Evolutionary conservation across 92 coral and sea anemone genomes (phyloP), one percentile per base, ranked within the genome.

Genomic region (Paragorgia papillata): DNA sequence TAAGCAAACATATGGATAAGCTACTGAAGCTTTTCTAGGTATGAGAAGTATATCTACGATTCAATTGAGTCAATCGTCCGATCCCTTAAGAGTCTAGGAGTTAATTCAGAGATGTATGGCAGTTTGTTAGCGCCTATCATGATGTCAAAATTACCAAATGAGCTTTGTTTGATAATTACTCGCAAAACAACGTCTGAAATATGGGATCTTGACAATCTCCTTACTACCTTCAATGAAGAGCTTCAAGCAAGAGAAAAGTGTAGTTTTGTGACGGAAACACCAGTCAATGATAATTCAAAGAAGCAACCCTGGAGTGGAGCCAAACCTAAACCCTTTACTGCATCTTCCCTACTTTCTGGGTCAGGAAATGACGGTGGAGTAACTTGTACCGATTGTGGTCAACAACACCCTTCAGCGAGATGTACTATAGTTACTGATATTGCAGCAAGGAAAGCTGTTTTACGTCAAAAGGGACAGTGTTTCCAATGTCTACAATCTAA

Each of bases 71-170:
- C 76, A 27, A 57, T 69, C 65, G 80, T 86, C 28, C 62, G 90
- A 27, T 34, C 82, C 21, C 37, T 77, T 1, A 68, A 79, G 59
- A 83, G 63, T 12, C 20, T 70, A 18, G 82, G 84, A 30, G 43
- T 83, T 9, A 31, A 37, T 41, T 57, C 85, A 3, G 88, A 87
- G 34, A 75, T 50, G 62, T 87, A 79, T 73, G 88, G 88, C 44
- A 73, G 80, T 21, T 69, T 82, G 40, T 9, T 82, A 17, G 62
- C 78, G 46, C 82, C 85, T 9, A 79, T 86, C n/a, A 69, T 86
- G 64, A 77, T 78, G 87, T 65, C 86, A 0, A 78, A 82, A 57
- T 57, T 81, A 12, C 83, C 86, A 0, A 77, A 82, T 9, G 82
- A 65, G 57, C 62, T 86, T 12, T 61, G 83, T 1, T 21, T 81